Conservation (phyloP, 2,797 vertebrate genomes). For the Eulemur coronatus region DNA sequence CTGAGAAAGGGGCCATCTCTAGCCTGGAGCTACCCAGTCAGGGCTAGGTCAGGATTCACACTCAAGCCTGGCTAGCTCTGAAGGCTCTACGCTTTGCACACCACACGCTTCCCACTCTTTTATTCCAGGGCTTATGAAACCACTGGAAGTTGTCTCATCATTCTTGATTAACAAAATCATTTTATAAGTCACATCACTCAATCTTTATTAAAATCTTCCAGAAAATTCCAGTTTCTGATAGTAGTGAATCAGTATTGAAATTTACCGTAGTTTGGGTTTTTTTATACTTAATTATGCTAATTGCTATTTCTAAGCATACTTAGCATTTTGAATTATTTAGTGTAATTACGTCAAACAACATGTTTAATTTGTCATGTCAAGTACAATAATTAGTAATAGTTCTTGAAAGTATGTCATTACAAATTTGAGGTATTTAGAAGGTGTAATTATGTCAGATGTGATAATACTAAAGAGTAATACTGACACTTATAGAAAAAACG, state of each 20-base stretch:
- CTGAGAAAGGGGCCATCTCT: neutral
- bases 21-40: neutral
- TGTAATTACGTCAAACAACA: conserved; percentile 86
- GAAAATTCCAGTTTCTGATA: conserved; percentile 45
- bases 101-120: neutral
- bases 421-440: conserved; percentile 83
- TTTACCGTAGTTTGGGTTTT: conserved; percentile 61
- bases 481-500: neutral
- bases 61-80: neutral
- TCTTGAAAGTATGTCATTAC: conserved; percentile 84
- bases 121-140: neutral
- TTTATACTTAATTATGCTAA: conserved; percentile 83
- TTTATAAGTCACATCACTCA: neutral
- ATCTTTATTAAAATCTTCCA: conserved; percentile 37
- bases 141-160: neutral
- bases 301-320: conserved; percentile 82
- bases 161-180: conserved; percentile 30
- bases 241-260: conserved; percentile 34
- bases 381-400: conserved; percentile 85
- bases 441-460: conserved; percentile 83
- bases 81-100: fast-evolving
- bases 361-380: conserved; percentile 86
- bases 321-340: conserved; percentile 83
- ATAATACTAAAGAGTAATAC: conserved; percentile 65
- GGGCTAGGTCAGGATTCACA: neutral